Evolutionary conservation across 2,888 invertebrate species (phyloP).

Genomic region (Cyrtodaria siliqua): DNA sequence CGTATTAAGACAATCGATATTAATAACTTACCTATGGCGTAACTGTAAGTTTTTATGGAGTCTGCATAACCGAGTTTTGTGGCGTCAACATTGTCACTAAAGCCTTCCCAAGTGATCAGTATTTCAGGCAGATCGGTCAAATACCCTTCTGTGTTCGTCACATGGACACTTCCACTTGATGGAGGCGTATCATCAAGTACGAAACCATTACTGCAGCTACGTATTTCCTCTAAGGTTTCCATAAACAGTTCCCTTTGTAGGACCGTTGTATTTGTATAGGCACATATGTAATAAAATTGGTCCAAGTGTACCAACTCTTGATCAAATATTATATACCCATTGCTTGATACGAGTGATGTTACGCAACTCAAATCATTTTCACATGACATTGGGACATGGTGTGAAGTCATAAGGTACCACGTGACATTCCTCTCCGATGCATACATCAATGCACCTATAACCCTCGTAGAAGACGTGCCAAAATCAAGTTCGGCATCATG

Average conservation of each 20-base stretch:
- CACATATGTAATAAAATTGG: conserved; percentile 34
- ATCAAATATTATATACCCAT: conserved; percentile 17
- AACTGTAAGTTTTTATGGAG: conserved; percentile 6
- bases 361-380: conserved; percentile 13
- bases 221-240: conserved; percentile 27
- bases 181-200: conserved; percentile 34
- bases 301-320: background rate
- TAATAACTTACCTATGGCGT: conserved; percentile 22
- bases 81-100: conserved; percentile 34
- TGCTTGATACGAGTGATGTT: background rate
- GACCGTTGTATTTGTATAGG: conserved; percentile 16
- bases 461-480: conserved; percentile 12
- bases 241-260: conserved; percentile 11
- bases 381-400: conserved; percentile 20
- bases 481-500: conserved; percentile 45
- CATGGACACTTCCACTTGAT: conserved; percentile 15
- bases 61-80: conserved; percentile 20
- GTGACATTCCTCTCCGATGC: conserved; percentile 31
- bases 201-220: conserved; percentile 47
- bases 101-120: conserved; percentile 24
- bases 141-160: conserved; percentile 23
- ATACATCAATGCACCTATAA: conserved; percentile 24
- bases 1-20: too few relatives aligned
- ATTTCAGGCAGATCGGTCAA: conserved; percentile 7
- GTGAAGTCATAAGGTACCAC: conserved; percentile 43